Base-by-base conservation (phyloP, 2,797 vertebrate genomes). In the Pangasius mekongensis region DNA sequence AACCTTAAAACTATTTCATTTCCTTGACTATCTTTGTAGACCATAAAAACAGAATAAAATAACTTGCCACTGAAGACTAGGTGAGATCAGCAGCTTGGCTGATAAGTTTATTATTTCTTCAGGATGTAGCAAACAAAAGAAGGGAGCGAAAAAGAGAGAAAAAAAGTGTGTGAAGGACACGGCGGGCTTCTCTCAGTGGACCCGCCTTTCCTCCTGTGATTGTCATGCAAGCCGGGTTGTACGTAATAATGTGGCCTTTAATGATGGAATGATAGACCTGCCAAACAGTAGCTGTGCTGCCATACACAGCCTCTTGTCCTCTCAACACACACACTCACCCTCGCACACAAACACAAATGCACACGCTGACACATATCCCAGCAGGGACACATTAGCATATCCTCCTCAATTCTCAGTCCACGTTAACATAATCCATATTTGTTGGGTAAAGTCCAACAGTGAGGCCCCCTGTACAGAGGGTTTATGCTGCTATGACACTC, bases 381-480 rank as follows among this genome's bases (percentile, higher is more conserved):
- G 98, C 97, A 98, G 98, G 98, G 97, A 99, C 96, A 95, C 96
- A 99, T 99, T 99, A 99, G 97, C 98, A 99, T 99, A 99, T 97
- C 94, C 97, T 98, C 96, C 94, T 99, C 98, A 98, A 98, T 97
- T 97, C 97, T 95, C 96, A 97, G 97, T 95, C 95, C 95, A 95
- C 97, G 98, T 99, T 98, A 99, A 98, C 98, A 99, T 99, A 99
- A 99, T 99, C 98, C 98, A 99, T 99, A 99, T 99, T 98, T 98
- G 98, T 95, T 98, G 98, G 97, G 97, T 97, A 97, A 97, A 97
- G 97, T 98, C 98, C 97, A 98, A 96, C 97, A 97, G 96, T 96
- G 95, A 95, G 95, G 91, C 96, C 95, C 93, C 86, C 94, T 95
- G 95, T 97, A 95, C 96, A 97, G 96, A 92, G 94, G 95, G 97